Evolutionary conservation across 2,888 invertebrate species (phyloP).

Genomic region (Pimpla rufipes): DNA sequence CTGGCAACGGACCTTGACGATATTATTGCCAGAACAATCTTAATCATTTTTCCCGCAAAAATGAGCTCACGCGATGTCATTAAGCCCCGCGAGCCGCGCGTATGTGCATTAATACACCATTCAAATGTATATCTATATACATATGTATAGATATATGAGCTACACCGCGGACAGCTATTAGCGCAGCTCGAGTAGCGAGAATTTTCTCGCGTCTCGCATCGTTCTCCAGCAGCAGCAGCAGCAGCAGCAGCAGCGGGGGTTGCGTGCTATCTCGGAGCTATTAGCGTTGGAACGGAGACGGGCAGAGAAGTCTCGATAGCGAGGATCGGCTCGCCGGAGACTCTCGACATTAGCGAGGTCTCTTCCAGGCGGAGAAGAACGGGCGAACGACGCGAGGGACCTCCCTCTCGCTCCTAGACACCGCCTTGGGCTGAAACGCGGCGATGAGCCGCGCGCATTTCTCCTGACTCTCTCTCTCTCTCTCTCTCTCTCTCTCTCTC

Average conservation of each 20-base stretch:
- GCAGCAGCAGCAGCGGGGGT: neutral
- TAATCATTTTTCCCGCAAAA: conserved; percentile 1
- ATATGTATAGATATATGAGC: neutral
- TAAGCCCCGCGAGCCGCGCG: conserved; percentile 16
- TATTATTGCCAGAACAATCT: conserved; percentile 21
- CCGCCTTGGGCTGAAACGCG: conserved; percentile 72
- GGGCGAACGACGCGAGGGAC: conserved; percentile 49
- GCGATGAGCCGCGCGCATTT: conserved; percentile 22
- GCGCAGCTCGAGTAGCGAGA: conserved; percentile 35
- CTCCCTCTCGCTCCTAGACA: conserved; percentile 77
- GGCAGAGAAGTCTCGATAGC: neutral
- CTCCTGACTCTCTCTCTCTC: neutral
- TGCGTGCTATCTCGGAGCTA: conserved; percentile 32
- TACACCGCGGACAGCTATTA: conserved; percentile 47
- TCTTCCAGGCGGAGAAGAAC: conserved; percentile 56
- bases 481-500: neutral
- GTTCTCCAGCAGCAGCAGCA: neutral
- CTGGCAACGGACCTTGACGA: conserved; percentile 6
- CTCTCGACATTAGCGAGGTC: conserved; percentile 60
- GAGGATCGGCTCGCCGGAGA: conserved; percentile 52
- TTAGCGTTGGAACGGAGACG: too few species aligned
- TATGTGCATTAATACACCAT: neutral
- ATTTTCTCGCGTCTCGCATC: conserved; percentile 30
- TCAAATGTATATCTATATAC: neutral
- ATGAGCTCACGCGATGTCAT: conserved; percentile 34